Conservation (phyloP, 2,113 vertebrate species). For the Microtus pennsylvanicus region DNA sequence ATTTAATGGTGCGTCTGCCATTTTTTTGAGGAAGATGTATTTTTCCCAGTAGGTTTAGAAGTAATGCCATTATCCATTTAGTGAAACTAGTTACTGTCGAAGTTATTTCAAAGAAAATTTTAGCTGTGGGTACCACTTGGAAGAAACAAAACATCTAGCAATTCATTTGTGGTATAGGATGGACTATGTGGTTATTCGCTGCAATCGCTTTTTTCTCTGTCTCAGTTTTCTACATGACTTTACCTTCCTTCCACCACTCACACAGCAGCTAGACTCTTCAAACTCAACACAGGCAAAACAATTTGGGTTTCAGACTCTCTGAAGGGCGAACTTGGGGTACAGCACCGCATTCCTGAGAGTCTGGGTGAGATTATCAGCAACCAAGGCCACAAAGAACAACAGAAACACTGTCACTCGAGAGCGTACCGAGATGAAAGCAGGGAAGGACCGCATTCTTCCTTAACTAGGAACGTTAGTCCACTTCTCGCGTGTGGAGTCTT, state of each 20-base stretch:
- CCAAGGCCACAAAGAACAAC: not conserved
- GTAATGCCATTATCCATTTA: not conserved
- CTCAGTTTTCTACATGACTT: not conserved
- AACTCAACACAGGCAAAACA: not conserved
- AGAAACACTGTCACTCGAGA: not conserved
- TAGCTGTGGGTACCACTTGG: slow-evolving; percentile 1
- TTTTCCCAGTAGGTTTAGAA: not conserved
- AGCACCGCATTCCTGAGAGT: not conserved
- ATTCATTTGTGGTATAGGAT: not conserved
- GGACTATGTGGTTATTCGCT: not conserved
- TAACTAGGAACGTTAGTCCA: not conserved
- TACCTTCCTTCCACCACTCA: not conserved
- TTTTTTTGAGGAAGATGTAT: slow-evolving; percentile 45
- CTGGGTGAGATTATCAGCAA: not conserved
- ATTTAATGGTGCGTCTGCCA: not conserved
- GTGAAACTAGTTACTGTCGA: not conserved
- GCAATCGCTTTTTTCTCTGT: not conserved
- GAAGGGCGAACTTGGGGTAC: too few species aligned
- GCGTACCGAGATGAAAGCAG: slow-evolving; percentile 52
- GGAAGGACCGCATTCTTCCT: slow-evolving; percentile 35
- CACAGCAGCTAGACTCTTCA: not conserved
- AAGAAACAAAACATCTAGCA: slow-evolving; percentile 19
- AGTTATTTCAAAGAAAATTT: slow-evolving; percentile 13
- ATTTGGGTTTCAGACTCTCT: not conserved
- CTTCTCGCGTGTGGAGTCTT: not conserved